These are phyloP conservation scores for Mormyrus proboscirostris DNA, from an alignment of 2,797 vertebrate species.

Conservation along the genomic window DNA sequence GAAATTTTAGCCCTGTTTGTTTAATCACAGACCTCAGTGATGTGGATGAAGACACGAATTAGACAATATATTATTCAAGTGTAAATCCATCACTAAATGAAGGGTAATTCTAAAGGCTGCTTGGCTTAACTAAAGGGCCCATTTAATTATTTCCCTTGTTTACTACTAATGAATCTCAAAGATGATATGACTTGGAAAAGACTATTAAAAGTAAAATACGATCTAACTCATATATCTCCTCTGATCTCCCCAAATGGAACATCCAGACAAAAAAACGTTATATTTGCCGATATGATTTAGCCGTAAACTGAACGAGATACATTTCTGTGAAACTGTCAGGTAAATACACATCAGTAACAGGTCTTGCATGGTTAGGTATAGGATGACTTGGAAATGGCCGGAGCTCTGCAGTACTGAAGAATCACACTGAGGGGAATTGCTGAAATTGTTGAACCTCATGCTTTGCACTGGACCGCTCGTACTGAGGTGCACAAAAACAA, in stretches of 20 bases:
- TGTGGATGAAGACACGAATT: not conserved
- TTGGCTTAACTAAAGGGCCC: not conserved
- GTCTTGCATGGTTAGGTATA: not conserved
- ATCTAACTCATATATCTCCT: not conserved
- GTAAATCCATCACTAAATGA: conserved; percentile 7
- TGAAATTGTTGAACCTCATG: not conserved
- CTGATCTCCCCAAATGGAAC: not conserved
- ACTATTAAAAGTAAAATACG: not conserved
- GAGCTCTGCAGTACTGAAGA: not conserved
- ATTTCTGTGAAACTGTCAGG: not conserved
- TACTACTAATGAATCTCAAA: not conserved
- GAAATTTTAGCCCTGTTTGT: not conserved
- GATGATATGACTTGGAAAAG: not conserved
- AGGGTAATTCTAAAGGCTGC: not conserved
- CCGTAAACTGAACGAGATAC: not conserved
- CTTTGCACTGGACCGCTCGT: not conserved
- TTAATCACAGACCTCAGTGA: not conserved
- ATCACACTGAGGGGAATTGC: not conserved
- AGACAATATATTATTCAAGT: not conserved
- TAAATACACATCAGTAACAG: not conserved
- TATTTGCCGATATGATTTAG: not conserved
- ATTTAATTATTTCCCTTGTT: not conserved
- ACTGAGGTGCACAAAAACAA: not conserved
- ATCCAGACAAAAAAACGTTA: not conserved
- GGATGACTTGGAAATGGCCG: not conserved